These are phyloP conservation scores for Myopa testacea DNA, from an alignment of 2,888 invertebrate species.

Conservation along the genomic window DNA sequence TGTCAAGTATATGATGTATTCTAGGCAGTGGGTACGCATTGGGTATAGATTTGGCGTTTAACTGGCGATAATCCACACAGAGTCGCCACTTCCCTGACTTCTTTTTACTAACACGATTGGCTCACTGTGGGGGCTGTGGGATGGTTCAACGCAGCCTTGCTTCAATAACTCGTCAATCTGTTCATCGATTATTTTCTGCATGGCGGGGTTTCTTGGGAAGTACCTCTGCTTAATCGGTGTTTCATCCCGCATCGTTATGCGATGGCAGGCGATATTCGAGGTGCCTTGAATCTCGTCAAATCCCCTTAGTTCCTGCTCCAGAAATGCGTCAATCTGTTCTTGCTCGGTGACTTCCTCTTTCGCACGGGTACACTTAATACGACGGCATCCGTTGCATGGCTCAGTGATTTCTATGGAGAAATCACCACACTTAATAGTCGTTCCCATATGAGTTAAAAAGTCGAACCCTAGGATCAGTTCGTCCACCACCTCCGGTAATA, in stretches of 20 bases:
- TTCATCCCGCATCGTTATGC: not conserved
- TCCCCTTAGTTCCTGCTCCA: too few species aligned
- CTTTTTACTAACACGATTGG: not conserved
- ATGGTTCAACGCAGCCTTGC: not conserved
- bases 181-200: not conserved
- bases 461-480: too few species aligned
- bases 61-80: not conserved
- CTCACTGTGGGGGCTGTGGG: not conserved
- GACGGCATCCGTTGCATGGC: too few species aligned
- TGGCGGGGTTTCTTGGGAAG: not conserved
- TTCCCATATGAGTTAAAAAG: too few species aligned
- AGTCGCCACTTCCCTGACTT: not conserved
- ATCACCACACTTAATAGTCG: too few species aligned
- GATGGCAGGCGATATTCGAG: not conserved
- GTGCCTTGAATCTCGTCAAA: too few species aligned
- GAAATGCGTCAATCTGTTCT: too few species aligned
- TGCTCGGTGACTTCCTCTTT: too few species aligned
- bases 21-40: slow-evolving; percentile 1
- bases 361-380: too few species aligned
- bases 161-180: not conserved
- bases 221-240: not conserved
- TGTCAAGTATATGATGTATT: not conserved
- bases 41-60: not conserved
- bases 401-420: too few species aligned
- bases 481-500: not conserved